Evolutionary conservation across 2,797 vertebrate genomes (phyloP).

Genomic region (Micromesistius poutassou): DNA sequence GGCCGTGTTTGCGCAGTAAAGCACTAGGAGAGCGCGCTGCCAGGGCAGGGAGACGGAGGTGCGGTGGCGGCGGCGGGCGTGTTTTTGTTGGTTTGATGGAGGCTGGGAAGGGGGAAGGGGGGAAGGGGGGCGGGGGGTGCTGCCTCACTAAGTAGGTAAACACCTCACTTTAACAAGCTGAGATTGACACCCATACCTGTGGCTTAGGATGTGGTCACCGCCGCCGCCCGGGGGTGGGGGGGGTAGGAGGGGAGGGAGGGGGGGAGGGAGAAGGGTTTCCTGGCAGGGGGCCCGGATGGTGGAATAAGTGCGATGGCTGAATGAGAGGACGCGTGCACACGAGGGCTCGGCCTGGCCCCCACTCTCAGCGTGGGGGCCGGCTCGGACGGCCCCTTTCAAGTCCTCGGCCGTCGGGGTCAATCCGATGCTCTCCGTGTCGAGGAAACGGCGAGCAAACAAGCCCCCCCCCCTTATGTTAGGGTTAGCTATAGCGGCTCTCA

Average conservation of each 20-base stretch:
- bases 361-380: neutral
- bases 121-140: slow-evolving; percentile 49
- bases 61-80: slow-evolving; percentile 38
- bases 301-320: neutral
- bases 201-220: slow-evolving; percentile 59
- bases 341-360: too few species aligned
- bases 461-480: neutral
- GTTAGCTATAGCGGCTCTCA: neutral
- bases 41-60: slow-evolving; percentile 14
- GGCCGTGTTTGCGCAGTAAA: neutral
- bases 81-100: slow-evolving; percentile 1
- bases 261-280: neutral
- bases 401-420: neutral
- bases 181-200: slow-evolving; percentile 57
- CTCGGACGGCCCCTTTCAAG: neutral
- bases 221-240: neutral
- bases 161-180: slow-evolving; percentile 64
- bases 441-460: neutral
- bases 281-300: neutral
- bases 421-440: neutral
- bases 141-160: slow-evolving; percentile 64
- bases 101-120: slow-evolving; percentile 14
- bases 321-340: neutral
- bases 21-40: neutral
- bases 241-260: too few species aligned